Percentiles rank a stretch among this genome's conserved stretches.
Conservation (phyloP, 2,797 vertebrate genomes). For the Mastacembelus armatus region DNA sequence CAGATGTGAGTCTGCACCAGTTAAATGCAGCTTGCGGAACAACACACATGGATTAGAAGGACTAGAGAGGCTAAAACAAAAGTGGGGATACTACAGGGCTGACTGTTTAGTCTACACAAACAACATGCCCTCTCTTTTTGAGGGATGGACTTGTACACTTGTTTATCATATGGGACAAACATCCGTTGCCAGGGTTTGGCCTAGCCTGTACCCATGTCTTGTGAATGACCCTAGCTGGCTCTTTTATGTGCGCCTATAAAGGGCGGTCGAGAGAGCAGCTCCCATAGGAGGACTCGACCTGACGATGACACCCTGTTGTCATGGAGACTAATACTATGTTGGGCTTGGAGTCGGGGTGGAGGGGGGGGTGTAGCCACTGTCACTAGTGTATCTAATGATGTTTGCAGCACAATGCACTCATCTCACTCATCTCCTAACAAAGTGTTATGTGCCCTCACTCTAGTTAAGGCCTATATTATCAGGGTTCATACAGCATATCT, state of each 20-base stretch:
- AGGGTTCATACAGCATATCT: conserved; percentile 19
- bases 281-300: conserved; percentile 83
- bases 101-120: conserved; percentile 78
- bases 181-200: conserved; percentile 79
- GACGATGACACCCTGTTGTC: conserved; percentile 85
- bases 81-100: conserved; percentile 59
- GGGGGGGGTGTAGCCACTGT: conserved; percentile 45
- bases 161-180: conserved; percentile 86
- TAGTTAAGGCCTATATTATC: conserved; percentile 53
- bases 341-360: conserved; percentile 63
- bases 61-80: conserved; percentile 77
- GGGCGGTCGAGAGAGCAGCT: conserved; percentile 73
- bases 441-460: conserved; percentile 45
- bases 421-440: conserved; percentile 62
- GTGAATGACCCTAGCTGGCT: conserved; percentile 75
- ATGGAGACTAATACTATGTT: conserved; percentile 82
- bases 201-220: conserved; percentile 71
- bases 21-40: conserved; percentile 77
- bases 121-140: conserved; percentile 67
- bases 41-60: conserved; percentile 82
- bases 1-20: conserved; percentile 89
- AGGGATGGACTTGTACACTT: conserved; percentile 78
- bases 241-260: conserved; percentile 82
- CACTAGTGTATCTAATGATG: conserved; percentile 76
- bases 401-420: conserved; percentile 70